These are phyloP conservation scores for Mythimna ferrago DNA, from an alignment of 2,888 invertebrate species.

Conservation along the genomic window DNA sequence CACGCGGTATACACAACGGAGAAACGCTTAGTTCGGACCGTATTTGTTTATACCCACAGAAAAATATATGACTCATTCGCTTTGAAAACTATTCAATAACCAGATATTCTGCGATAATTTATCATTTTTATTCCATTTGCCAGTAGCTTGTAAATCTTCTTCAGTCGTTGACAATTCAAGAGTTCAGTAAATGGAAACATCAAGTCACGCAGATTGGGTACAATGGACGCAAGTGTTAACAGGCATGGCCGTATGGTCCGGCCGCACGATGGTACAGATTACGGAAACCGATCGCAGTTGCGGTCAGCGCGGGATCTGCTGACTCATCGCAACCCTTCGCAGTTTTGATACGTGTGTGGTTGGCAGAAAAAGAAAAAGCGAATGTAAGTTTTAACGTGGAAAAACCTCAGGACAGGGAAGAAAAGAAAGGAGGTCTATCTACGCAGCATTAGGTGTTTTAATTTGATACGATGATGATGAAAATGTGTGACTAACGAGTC, in stretches of 20 bases:
- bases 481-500: no score
- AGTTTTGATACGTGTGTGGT: constrained; percentile 39
- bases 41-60: not conserved
- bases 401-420: no score
- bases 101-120: constrained; percentile 14
- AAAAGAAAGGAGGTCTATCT: constrained; percentile 2
- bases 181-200: constrained; percentile 53
- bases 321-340: constrained; percentile 71
- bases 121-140: constrained; percentile 6
- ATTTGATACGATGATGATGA: no score
- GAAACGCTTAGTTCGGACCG: no score
- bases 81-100: not conserved
- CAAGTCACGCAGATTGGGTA: constrained; percentile 50
- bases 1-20: no score
- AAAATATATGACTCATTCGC: not conserved
- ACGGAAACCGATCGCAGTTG: constrained; percentile 52
- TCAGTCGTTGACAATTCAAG: not conserved
- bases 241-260: constrained; percentile 49
- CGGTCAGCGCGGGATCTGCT: constrained; percentile 62
- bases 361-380: constrained; percentile 52
- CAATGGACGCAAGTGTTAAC: constrained; percentile 69
- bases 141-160: constrained; percentile 9
- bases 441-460: no score
- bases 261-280: constrained; percentile 11
- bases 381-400: no score